Evolutionary conservation across 2,888 invertebrate species (phyloP), one percentile per base, ranked within the genome.

Genomic region (Dendrolimus pini): DNA sequence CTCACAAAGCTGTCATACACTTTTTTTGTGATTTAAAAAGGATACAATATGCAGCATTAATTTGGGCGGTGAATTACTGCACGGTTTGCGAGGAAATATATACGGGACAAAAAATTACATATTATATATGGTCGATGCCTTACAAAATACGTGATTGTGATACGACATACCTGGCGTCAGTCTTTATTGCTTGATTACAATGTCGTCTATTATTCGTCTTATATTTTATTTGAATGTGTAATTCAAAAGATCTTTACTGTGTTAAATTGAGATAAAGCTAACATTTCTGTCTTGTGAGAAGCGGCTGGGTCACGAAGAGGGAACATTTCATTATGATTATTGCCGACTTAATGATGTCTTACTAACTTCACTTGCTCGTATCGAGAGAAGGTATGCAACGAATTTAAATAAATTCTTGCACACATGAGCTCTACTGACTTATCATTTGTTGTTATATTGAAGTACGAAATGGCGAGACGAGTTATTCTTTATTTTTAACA

Each of bases 261-360:
- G 66, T 69, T 75, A 72, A 75, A 79, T 77, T 73, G 73, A 72
- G 73, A 81, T 80, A 77, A 82, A 81, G 71, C 75, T 74, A 63
- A 75, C 72, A 72, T 79, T 77, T 77, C 74, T 75, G 74, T 77
- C 75, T 78, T 67, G 65, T 64, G 47, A 47, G 6, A 65, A 64
- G 71, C 76, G 74, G 80, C 74, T 76, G 77, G 77, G 78, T 75
- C 74, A 72, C 75, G 73, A 64, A 70, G 69, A 64, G 71, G 53
- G 75, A 77, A 72, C 78, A 75, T 85, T 85, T 82, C 79, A 82
- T 85, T 83, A 84, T 77, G 74, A 83, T 83, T 81, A 83, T 76
- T 78, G 74, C 74, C 71, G 71, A 80, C 76, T 83, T 84, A 84
- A 84, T 82, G 79, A 83, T 77, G 79, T 77, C 80, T 77, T 78